Evolutionary conservation across 2,888 invertebrate genomes (phyloP).

Genomic region (Ichneumoninae sp.): DNA sequence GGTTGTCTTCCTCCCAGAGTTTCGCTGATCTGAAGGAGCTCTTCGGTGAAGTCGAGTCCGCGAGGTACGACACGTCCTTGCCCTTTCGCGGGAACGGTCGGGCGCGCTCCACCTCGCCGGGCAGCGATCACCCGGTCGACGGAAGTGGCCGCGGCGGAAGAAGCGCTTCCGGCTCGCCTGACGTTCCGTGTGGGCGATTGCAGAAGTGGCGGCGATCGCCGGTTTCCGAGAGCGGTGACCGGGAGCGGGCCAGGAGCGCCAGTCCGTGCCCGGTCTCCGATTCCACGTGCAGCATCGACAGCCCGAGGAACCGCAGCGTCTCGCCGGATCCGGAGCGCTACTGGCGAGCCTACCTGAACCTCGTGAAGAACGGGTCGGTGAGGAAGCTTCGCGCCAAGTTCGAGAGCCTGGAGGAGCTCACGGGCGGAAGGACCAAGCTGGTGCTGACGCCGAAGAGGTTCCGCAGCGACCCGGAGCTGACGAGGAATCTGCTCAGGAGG

Average conservation of each 20-base stretch:
- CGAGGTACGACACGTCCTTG: constrained; percentile 86
- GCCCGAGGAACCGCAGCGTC: constrained; percentile 89
- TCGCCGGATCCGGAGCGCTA: constrained; percentile 91
- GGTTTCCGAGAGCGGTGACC: constrained; percentile 77
- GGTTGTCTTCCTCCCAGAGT: constrained; percentile 87
- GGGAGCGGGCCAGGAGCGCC: constrained; percentile 80
- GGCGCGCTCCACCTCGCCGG: constrained; percentile 85
- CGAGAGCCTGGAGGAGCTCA: constrained; percentile 88
- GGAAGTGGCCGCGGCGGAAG: constrained; percentile 74
- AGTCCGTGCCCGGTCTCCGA: constrained; percentile 82
- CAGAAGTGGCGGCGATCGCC: constrained; percentile 50
- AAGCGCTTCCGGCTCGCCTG: constrained; percentile 78
- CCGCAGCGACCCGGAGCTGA: constrained; percentile 92
- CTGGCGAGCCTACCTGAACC: constrained; percentile 89
- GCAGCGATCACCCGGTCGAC: constrained; percentile 74
- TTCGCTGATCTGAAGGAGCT: constrained; percentile 92
- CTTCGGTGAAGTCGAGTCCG: constrained; percentile 90
- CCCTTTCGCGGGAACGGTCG: constrained; percentile 77
- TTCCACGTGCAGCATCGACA: constrained; percentile 87
- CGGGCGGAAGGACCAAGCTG: constrained; percentile 75
- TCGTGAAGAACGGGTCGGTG: constrained; percentile 92
- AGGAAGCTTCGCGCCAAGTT: constrained; percentile 91
- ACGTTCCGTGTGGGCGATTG: constrained; percentile 79
- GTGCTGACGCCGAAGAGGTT: constrained; percentile 85
- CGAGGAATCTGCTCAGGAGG: constrained; percentile 86